phyloP scores from a whole-genome alignment of 2,888 invertebrate species.

The Trichopria drosophilae region DNA sequence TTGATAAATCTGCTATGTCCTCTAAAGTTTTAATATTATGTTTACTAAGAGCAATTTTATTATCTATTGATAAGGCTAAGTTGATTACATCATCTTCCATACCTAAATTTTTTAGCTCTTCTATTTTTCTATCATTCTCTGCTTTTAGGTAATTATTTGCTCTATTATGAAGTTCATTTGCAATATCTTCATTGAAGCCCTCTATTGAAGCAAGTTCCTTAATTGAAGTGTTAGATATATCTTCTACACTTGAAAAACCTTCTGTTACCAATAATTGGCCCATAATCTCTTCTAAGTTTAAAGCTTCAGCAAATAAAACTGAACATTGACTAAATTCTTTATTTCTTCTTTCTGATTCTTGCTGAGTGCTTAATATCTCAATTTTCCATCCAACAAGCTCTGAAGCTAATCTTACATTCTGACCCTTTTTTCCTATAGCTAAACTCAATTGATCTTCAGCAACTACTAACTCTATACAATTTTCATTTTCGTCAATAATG shows the following conservation, averaged over 20 bases:
- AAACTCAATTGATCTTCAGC: constrained; percentile 18
- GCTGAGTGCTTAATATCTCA: constrained; percentile 16
- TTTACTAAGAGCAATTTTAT: constrained; percentile 22
- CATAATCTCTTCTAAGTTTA: constrained; percentile 20
- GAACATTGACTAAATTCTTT: constrained; percentile 13
- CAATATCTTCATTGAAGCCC: constrained; percentile 23
- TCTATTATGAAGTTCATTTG: constrained; percentile 13
- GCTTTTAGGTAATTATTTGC: constrained; percentile 16
- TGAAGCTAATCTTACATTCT: constrained; percentile 24
- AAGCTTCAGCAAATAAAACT: constrained; percentile 18
- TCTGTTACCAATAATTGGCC: constrained; percentile 18
- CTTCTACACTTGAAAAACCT: constrained; percentile 21
- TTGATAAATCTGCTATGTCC: constrained; percentile 22
- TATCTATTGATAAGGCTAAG: constrained; percentile 19
- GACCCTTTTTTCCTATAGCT: constrained; percentile 23
- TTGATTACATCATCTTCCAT: constrained; percentile 21
- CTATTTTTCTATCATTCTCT: constrained; percentile 19
- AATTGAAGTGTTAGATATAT: constrained; percentile 14
- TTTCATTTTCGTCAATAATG: constrained; percentile 20
- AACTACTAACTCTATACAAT: constrained; percentile 16
- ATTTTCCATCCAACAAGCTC: constrained; percentile 20
- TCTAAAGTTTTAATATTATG: constrained; percentile 21
- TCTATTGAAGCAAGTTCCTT: constrained; percentile 16
- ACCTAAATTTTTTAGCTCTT: constrained; percentile 21
- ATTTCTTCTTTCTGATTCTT: constrained; percentile 15